Conservation (phyloP, 2,113 vertebrate species). For the Pygoscelis adeliae region DNA sequence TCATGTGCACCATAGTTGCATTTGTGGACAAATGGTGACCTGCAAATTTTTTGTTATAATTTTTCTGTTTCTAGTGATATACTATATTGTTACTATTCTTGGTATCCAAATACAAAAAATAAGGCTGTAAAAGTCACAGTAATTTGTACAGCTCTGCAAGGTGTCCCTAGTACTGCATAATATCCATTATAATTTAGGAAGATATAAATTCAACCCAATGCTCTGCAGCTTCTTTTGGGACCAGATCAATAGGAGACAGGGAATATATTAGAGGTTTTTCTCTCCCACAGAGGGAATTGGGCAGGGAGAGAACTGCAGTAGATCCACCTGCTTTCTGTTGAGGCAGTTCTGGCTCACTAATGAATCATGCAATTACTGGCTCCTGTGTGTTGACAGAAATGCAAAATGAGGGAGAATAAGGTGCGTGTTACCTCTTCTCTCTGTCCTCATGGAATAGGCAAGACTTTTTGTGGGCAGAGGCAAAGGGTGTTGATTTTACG, state of each 20-base stretch:
- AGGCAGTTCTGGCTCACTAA: neutral
- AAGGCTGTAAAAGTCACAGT: neutral
- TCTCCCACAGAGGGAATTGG: neutral
- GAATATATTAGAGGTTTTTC: neutral
- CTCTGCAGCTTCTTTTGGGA: neutral
- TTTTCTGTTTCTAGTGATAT: neutral
- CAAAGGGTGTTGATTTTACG: neutral
- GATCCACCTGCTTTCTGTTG: neutral
- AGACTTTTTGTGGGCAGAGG: neutral
- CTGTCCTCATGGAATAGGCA: neutral
- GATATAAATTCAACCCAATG: neutral
- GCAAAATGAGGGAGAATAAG: neutral
- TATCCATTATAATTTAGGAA: neutral
- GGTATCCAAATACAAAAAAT: neutral
- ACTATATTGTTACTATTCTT: neutral
- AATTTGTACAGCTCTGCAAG: neutral
- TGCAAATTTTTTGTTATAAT: neutral
- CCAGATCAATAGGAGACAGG: neutral
- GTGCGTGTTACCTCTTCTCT: neutral
- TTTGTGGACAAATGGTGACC: neutral
- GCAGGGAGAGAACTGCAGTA: neutral
- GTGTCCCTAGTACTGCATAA: neutral
- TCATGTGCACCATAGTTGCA: neutral
- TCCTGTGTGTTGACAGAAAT: neutral
- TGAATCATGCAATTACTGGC: neutral